Evolutionary conservation across 2,888 invertebrate species (phyloP), one percentile per base, ranked within the genome.

Genomic region (Drosophila infuscata): DNA sequence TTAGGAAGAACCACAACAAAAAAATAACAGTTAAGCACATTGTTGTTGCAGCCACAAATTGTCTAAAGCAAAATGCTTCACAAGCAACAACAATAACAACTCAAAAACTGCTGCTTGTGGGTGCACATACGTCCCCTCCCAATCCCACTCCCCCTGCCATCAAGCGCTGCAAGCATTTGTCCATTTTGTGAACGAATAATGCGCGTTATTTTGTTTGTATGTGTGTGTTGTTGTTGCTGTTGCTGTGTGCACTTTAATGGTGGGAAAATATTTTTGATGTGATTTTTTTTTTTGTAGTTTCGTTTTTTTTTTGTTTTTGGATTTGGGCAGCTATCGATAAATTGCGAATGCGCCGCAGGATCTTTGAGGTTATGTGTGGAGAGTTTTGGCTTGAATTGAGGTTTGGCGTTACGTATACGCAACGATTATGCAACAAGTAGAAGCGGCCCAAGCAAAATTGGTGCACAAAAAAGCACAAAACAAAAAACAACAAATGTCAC

Each of bases 211-310:
- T 77, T 80, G 66, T 80, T 65, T 81, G 79, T 76, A 65, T 76
- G 73, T 70, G 74, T 76, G 58, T 46, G 67, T 80, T 33, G 33
- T 1, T 33, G 33, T 49, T 64, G 54, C 57, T 64, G 57, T 61
- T 64, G 65, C 46, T 76, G 72, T 69, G 72, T 70, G 74, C 80
- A 76, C 82, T 79, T 83, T 83, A 85, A 88, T 85, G 85, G 88
- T 85, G 85, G 85, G 85, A 85, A 85, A 88, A 85, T 88, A 85
- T 85, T 85, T 85, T 66, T 75, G 79, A 71, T 69, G 75, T 54
- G 79, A 63, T 74, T 79, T 65, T n/a, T 9, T 25, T 30, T 38
- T 56, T 61, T 46, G 29, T 20, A 29, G 20, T 58, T 48, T 62
- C 38, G n/a, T 35, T 51, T 32, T 63, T 52, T 72, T 70, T 78